Evolutionary conservation across 2,888 invertebrate genomes (phyloP).

Genomic region (Sussaba pulchella): DNA sequence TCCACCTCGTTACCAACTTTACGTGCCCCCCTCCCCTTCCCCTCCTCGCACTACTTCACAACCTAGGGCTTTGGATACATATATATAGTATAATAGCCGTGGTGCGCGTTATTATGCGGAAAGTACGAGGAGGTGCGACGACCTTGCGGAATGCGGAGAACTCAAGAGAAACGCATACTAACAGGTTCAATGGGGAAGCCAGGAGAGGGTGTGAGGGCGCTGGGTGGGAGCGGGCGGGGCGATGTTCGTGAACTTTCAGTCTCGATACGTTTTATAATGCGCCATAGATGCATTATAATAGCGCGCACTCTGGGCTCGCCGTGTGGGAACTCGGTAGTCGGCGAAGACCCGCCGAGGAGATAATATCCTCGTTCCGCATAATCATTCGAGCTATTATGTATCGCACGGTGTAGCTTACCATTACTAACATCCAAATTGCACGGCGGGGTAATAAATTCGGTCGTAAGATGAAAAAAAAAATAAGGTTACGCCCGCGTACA

Average conservation of each 20-base stretch:
- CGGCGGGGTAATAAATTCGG: not conserved
- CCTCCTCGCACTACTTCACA: conserved; percentile 18
- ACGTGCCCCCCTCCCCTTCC: conserved; percentile 19
- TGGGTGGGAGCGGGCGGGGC: not conserved
- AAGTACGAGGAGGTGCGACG: conserved; percentile 54
- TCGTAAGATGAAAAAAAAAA: not conserved
- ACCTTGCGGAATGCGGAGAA: conserved; percentile 59
- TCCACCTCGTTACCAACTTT: conserved; percentile 45
- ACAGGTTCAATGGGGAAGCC: conserved; percentile 5
- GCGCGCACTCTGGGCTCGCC: not conserved
- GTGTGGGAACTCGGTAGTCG: conserved; percentile 56
- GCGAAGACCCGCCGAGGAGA: conserved; percentile 24
- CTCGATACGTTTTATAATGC: conserved; percentile 53
- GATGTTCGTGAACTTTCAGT: conserved; percentile 54
- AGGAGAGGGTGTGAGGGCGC: not conserved
- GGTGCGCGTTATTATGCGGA: conserved; percentile 42
- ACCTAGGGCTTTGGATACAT: not conserved
- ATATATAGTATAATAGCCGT: not conserved
- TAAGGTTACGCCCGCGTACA: not conserved
- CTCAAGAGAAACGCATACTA: conserved; percentile 45
- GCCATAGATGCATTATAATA: conserved; percentile 21
- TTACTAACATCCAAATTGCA: not conserved
- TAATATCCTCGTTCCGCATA: conserved; percentile 57
- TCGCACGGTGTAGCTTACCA: conserved; percentile 30
- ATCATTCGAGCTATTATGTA: conserved; percentile 55